These are phyloP conservation scores for Rattus norvegicus DNA, from an alignment of 2,113 vertebrate species.

Conservation along the genomic window GRCr8 NC_086029.1:20588001-20588500, in stretches of 20 bases:
- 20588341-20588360: background rate
- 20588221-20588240: background rate
- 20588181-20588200: background rate
- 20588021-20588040: background rate
- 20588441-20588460: background rate
- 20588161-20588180: background rate
- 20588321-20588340: accelerated
- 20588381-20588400: background rate
- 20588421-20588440: background rate
- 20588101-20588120: no score
- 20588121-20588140: no score
- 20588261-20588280: background rate
- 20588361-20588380: background rate
- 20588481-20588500: background rate
- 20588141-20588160: background rate
- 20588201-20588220: no score
- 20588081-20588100: accelerated
- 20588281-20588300: no score
- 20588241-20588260: no score
- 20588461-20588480: background rate
- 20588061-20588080: background rate
- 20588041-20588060: accelerated
- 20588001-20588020: background rate
- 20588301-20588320: background rate
- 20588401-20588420: background rate